Evolutionary conservation across 1,140 invertebrate species (phyloP), one percentile per base, ranked within the genome.

Genomic region (Caenorhabditis latens): DNA sequence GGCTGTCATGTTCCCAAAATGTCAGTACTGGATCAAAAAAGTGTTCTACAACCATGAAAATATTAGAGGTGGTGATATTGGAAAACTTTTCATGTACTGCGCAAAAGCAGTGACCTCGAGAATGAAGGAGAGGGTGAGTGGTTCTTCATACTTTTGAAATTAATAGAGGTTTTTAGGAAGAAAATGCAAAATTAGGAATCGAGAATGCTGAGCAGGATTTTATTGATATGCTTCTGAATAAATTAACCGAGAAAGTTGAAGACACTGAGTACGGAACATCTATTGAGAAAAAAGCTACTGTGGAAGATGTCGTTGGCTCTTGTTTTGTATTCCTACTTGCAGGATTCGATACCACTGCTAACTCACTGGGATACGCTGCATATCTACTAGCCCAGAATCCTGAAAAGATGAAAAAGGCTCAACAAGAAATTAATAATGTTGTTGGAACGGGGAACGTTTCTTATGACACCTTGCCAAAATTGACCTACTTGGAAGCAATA

Each of bases 281-380:
- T 8, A 43, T 83, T 16, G 50, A 84, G 43, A 67, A 65, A 63
- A 63, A 85, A 42, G 50, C 32, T 5, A 46, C 40, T 4, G 13
- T 21, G 0, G 65, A 79, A 46, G 85, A 86, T 16, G 48, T 86
- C 48, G 40, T 79, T 43, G 50, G 50, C 4, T 21, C 58, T 16
- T 88, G 58, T 21, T 86, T 86, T 13, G 14, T 94, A 1, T 93
- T 94, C 84, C 91, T 93, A 42, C 63, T 94, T 43, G 94, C 93
- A 83, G 93, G 93, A 11, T 93, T 86, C 24, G 85, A 86, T 40
- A 94, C 94, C 0, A 94, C 93, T 8, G 89, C 93, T 2, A 93
- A 83, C 0, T 90, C 92, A 13, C 71, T 94, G n/a, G 88, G 92
- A 0, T 93, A 91, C 82, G 87, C 91, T n/a, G 88, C 92, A 13